phyloP scores from a whole-genome alignment of 2,797 vertebrate genomes.

The Cirrhinus molitorella region DNA sequence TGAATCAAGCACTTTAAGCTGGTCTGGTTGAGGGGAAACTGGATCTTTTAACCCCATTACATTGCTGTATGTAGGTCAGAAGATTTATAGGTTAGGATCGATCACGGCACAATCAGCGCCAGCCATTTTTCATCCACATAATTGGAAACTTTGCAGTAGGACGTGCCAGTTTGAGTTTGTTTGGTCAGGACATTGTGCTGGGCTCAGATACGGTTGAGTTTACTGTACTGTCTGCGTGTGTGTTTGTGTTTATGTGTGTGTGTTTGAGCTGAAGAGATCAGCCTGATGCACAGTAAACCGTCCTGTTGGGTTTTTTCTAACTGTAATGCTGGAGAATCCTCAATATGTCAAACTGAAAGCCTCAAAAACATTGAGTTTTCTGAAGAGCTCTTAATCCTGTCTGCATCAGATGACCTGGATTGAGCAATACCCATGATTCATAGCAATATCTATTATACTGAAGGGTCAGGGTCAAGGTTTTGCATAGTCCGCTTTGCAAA shows the following conservation, averaged over 20 bases:
- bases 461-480: neutral
- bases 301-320: neutral
- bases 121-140: conserved; percentile 57
- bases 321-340: neutral
- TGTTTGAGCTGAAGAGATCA: conserved; percentile 61
- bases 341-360: neutral
- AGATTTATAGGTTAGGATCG: conserved; percentile 54
- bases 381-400: neutral
- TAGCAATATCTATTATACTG: neutral
- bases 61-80: conserved; percentile 56
- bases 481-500: neutral
- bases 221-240: conserved; percentile 35
- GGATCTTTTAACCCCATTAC: conserved; percentile 48
- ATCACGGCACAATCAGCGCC: conserved; percentile 47
- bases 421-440: conserved; percentile 7
- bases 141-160: conserved; percentile 54
- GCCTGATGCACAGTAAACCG: neutral
- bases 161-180: conserved; percentile 50
- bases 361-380: neutral
- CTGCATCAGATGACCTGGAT: neutral
- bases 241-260: conserved; percentile 49
- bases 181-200: conserved; percentile 43
- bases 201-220: conserved; percentile 7
- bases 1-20: neutral
- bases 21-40: neutral